phyloP scores from a whole-genome alignment of 2,888 invertebrate genomes.

The Abrostola tripartita region DNA sequence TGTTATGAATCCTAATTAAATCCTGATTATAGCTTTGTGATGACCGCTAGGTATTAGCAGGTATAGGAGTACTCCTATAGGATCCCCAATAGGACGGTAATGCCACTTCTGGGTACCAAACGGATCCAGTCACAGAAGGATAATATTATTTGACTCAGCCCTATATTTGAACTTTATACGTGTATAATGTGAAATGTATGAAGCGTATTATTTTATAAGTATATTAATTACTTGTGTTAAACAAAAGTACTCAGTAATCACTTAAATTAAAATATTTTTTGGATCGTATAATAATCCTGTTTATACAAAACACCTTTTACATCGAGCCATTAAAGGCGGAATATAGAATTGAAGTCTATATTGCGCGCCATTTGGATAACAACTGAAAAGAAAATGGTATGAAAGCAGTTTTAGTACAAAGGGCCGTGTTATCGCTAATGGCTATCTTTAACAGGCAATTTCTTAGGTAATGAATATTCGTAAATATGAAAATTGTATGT shows the following conservation, averaged over 20 bases:
- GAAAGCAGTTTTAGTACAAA: slow-evolving; percentile 4
- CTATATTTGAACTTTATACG: too few relatives aligned
- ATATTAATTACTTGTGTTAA: not conserved
- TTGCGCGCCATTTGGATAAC: slow-evolving; percentile 1
- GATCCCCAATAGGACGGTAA: too few relatives aligned
- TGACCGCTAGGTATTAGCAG: too few relatives aligned
- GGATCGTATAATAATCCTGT: not conserved
- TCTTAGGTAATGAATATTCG: not conserved
- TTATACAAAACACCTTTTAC: not conserved
- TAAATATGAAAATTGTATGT: too few relatives aligned
- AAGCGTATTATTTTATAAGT: not conserved
- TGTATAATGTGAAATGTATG: too few relatives aligned
- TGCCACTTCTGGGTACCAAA: too few relatives aligned
- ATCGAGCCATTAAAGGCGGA: slow-evolving; percentile 4
- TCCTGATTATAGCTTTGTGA: too few relatives aligned
- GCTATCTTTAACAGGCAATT: not conserved
- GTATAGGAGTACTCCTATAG: too few relatives aligned
- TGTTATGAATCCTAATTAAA: too few relatives aligned
- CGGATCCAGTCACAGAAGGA: too few relatives aligned
- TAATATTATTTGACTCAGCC: too few relatives aligned
- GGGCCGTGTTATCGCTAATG: slow-evolving; percentile 1
- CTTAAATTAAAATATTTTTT: not conserved
- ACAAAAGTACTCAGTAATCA: not conserved
- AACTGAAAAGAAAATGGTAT: slow-evolving; percentile 6
- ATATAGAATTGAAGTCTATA: not conserved